Conservation (phyloP, 2,888 invertebrate genomes). For the Leistus spinibarbis region DNA sequence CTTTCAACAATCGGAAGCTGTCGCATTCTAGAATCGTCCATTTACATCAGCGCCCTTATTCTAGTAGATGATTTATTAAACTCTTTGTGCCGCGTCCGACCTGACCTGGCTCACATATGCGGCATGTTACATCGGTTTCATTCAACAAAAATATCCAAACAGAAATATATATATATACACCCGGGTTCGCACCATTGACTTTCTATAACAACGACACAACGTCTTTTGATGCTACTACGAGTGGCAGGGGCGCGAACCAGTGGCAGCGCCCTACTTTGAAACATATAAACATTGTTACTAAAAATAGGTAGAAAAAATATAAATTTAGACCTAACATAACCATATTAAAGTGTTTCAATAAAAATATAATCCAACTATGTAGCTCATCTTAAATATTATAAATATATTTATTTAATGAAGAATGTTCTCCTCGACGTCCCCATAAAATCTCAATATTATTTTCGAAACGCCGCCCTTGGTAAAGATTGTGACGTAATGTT, state of each 20-base stretch:
- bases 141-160: slow-evolving; percentile 18
- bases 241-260: background rate
- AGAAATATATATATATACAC: background rate
- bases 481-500: background rate
- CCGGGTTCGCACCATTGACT: slow-evolving; percentile 7
- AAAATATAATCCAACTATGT: no score
- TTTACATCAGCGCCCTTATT: slow-evolving; percentile 33
- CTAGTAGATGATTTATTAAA: slow-evolving; percentile 31
- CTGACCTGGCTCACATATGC: slow-evolving; percentile 6
- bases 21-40: slow-evolving; percentile 25
- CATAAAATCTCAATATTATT: no score
- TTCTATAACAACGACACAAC: background rate
- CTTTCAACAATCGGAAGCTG: slow-evolving; percentile 42
- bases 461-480: background rate
- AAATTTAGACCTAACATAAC: no score
- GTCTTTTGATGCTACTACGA: background rate
- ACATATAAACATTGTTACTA: background rate
- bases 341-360: no score
- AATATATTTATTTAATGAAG: no score
- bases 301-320: no score
- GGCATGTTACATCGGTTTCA: slow-evolving; percentile 31
- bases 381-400: no score
- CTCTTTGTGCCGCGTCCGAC: slow-evolving; percentile 12
- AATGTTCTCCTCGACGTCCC: no score
- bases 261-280: background rate